These are phyloP conservation scores for Pithys albifrons DNA, from an alignment of 2,113 vertebrate genomes.

Conservation along the genomic window DNA sequence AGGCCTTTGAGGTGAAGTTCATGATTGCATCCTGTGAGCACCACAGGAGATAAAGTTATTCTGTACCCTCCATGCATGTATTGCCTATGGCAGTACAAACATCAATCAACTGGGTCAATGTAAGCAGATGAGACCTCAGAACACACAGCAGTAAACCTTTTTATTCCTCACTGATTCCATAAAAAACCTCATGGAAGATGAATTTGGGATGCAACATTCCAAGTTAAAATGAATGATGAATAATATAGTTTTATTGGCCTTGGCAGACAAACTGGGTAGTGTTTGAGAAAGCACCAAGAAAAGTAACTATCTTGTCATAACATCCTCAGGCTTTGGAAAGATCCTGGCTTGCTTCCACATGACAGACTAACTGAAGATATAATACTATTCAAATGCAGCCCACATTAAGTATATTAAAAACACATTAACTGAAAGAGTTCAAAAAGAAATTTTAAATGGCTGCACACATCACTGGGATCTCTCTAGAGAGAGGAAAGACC, in stretches of 20 bases:
- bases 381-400: conserved; percentile 24
- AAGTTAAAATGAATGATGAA: conserved; percentile 24
- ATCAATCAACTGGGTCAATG: not conserved
- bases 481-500: not conserved
- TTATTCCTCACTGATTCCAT: not conserved
- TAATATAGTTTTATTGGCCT: conserved; percentile 16
- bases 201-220: not conserved
- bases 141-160: not conserved
- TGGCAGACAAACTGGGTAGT: conserved; percentile 20
- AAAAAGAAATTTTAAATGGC: conserved; percentile 43
- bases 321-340: conserved; percentile 35
- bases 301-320: conserved; percentile 62
- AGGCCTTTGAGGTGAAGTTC: not conserved
- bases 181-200: not conserved
- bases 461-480: not conserved
- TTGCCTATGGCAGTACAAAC: not conserved
- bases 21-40: not conserved
- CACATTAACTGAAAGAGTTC: conserved; percentile 17
- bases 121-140: not conserved
- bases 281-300: conserved; percentile 52
- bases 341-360: conserved; percentile 32
- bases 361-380: conserved; percentile 37
- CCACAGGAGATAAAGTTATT: not conserved
- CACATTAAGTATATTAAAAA: conserved; percentile 39
- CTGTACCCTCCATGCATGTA: not conserved